Conservation (phyloP, 2,113 vertebrate species). For the Columba livia region DNA sequence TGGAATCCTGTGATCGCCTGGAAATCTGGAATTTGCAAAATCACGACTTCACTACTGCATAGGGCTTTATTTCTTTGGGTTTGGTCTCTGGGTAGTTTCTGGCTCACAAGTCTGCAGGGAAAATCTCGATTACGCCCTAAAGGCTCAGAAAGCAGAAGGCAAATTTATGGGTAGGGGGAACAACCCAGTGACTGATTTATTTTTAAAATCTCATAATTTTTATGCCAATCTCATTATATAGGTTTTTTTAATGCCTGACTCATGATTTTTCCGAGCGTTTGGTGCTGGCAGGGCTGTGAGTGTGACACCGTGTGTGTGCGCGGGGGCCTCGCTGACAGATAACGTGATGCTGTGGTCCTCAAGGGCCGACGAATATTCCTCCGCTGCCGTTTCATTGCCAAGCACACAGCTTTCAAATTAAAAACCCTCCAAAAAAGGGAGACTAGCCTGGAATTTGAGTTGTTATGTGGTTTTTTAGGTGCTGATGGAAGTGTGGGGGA, state of each 20-base stretch:
- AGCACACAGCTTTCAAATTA: background rate
- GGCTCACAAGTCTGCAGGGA: background rate
- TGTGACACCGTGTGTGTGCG: background rate
- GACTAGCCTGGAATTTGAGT: background rate
- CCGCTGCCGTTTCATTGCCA: background rate
- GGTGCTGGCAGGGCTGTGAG: background rate
- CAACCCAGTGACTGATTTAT: background rate
- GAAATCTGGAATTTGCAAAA: background rate
- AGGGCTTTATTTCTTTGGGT: background rate
- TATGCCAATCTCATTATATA: background rate
- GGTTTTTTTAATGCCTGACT: conserved; percentile 27
- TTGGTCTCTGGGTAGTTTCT: background rate
- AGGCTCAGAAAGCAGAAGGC: background rate
- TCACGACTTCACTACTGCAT: accelerated
- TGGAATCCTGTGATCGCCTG: background rate
- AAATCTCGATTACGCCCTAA: background rate
- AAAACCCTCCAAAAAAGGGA: background rate
- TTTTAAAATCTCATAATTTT: conserved; percentile 43
- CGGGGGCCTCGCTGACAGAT: background rate
- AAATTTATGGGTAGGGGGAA: background rate
- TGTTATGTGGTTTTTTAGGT: background rate
- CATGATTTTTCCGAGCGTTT: background rate
- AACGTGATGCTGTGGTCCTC: background rate
- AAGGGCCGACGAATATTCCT: background rate
- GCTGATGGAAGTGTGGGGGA: background rate